A percentile compares a stretch with the other conserved stretches of the same genome.
These are phyloP conservation scores for Heterotis niloticus DNA, from an alignment of 2,113 vertebrate species.

Conservation along the genomic window DNA sequence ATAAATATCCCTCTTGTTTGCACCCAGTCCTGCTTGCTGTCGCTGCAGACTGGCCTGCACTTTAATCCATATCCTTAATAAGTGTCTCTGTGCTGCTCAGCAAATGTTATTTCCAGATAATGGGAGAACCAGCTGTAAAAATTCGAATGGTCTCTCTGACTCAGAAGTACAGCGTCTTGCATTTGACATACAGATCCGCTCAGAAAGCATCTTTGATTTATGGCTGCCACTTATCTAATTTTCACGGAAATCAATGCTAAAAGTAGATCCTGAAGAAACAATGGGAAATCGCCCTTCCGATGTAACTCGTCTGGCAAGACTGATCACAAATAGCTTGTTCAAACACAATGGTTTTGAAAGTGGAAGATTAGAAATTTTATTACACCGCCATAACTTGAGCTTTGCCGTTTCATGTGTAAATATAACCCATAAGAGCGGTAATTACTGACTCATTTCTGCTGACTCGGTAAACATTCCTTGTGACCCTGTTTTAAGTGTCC, in stretches of 20 bases:
- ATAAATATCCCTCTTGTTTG: too few species aligned
- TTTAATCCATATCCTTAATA: conserved; percentile 1
- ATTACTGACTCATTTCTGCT: neutral
- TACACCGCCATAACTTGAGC: neutral
- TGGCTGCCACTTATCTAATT: conserved; percentile 9
- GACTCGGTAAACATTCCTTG: neutral
- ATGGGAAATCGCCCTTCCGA: neutral
- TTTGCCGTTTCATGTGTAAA: conserved; percentile 10
- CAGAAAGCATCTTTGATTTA: neutral
- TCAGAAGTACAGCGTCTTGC: neutral
- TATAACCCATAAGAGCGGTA: conserved; percentile 6
- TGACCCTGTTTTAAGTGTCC: neutral
- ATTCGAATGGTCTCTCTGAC: neutral
- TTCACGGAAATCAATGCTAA: conserved; percentile 8
- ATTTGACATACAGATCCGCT: too few species aligned
- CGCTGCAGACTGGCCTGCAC: neutral
- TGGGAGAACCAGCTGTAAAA: neutral
- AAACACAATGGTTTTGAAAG: neutral
- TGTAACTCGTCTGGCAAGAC: neutral
- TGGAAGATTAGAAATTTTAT: conserved; percentile 17
- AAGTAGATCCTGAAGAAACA: conserved; percentile 3
- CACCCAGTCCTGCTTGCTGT: neutral
- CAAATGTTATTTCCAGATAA: conserved; percentile 11
- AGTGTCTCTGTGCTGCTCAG: neutral
- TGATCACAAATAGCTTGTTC: neutral